Evolutionary conservation across 2,113 vertebrate species (phyloP).

Genomic region (Antigone vipio): DNA sequence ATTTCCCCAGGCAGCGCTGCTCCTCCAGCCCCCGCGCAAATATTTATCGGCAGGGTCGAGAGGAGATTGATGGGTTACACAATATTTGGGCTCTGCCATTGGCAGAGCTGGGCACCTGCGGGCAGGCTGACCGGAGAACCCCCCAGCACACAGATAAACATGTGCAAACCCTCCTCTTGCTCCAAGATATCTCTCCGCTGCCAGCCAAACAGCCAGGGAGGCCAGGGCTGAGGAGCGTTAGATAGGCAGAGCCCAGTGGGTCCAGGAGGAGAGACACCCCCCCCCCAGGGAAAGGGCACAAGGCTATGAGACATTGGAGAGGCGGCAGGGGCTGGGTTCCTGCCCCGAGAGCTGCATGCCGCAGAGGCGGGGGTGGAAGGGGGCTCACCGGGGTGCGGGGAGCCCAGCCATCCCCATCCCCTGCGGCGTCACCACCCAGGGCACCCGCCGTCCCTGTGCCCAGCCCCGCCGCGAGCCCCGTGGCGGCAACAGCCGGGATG

Average conservation of each 20-base stretch:
- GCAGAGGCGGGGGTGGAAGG: background rate
- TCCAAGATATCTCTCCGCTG: background rate
- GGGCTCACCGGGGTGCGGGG: background rate
- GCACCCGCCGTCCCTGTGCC: background rate
- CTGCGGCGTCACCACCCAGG: background rate
- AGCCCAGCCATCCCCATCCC: background rate
- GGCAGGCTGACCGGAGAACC: background rate
- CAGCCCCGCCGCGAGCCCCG: background rate
- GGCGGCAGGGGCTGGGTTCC: background rate
- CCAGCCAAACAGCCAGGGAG: background rate
- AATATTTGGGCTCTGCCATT: background rate
- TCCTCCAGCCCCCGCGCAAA: background rate
- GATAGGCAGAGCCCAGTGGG: background rate
- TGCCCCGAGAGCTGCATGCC: background rate
- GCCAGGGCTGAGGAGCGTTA: fast-evolving
- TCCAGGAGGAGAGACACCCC: background rate
- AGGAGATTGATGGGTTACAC: background rate
- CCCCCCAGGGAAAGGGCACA: too few relatives aligned
- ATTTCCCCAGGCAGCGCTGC: background rate
- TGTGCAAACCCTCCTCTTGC: background rate
- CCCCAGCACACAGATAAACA: background rate
- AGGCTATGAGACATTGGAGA: background rate
- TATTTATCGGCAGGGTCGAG: background rate
- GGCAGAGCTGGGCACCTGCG: background rate
- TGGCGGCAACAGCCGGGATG: background rate